A percentile compares a stretch with the other conserved stretches of the same genome.
Conservation (phyloP, 2,797 vertebrate species). For the Myotis findleyi region DNA sequence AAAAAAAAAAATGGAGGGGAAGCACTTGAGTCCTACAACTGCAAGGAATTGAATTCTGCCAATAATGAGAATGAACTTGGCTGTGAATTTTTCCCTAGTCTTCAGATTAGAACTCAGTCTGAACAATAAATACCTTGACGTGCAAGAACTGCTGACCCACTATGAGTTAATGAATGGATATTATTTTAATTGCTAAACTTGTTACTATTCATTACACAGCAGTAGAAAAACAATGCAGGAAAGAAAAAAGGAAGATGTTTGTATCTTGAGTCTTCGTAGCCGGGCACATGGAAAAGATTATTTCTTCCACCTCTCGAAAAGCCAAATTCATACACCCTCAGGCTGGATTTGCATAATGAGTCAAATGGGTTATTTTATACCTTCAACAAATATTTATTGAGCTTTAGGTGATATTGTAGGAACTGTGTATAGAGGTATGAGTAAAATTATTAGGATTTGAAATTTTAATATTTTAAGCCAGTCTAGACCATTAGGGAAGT, state of each 20-base stretch:
- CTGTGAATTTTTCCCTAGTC: background rate
- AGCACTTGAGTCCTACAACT: background rate
- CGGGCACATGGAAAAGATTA: background rate
- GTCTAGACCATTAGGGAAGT: background rate
- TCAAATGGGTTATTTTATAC: conserved; percentile 19
- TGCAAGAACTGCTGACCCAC: background rate
- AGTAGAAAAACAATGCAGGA: conserved; percentile 7
- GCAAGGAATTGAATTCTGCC: conserved; percentile 26
- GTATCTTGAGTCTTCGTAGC: background rate
- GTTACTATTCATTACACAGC: background rate
- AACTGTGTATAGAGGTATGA: background rate
- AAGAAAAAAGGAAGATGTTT: conserved; percentile 20
- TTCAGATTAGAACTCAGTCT: background rate
- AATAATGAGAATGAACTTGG: background rate
- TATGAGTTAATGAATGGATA: background rate
- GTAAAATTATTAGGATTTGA: background rate
- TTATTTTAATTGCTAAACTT: conserved; percentile 29
- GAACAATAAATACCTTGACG: background rate
- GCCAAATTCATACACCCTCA: background rate
- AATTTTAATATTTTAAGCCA: conserved; percentile 56
- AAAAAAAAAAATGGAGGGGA: background rate
- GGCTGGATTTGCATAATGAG: conserved; percentile 27
- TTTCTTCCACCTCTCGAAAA: background rate
- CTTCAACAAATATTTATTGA: conserved; percentile 49
- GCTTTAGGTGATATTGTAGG: conserved; percentile 6